phyloP scores from a whole-genome alignment of 2,888 invertebrate species.

The Agriotes lineatus region DNA sequence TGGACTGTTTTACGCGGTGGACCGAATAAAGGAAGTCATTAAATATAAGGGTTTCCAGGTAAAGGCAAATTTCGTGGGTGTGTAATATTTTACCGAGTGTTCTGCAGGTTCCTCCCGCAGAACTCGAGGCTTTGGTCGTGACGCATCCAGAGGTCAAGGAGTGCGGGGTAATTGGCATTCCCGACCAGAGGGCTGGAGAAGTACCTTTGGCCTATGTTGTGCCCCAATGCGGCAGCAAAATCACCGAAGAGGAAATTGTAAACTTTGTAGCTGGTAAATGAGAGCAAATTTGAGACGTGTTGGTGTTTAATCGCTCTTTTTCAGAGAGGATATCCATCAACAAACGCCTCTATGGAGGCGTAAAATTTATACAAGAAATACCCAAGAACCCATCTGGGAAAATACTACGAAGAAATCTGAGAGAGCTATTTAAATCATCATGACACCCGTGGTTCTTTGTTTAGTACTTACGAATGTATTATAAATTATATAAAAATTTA shows the following conservation, averaged over 20 bases:
- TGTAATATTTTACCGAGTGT: too few species aligned
- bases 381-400: too few species aligned
- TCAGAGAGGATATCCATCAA: slow-evolving; percentile 72
- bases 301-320: neutral
- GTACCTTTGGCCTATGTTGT: slow-evolving; percentile 81
- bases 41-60: slow-evolving; percentile 89
- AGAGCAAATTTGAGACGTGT: neutral
- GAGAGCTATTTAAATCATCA: too few species aligned
- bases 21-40: slow-evolving; percentile 87
- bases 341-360: too few species aligned
- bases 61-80: too few species aligned
- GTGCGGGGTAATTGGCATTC: slow-evolving; percentile 82
- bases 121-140: slow-evolving; percentile 81
- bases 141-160: slow-evolving; percentile 78
- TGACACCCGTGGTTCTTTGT: too few species aligned
- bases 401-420: too few species aligned
- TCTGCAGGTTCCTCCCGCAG: slow-evolving; percentile 79
- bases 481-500: too few species aligned
- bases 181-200: slow-evolving; percentile 79
- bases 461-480: too few species aligned
- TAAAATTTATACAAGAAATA: too few species aligned
- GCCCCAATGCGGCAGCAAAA: slow-evolving; percentile 66
- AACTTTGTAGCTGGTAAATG: slow-evolving; percentile 64
- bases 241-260: slow-evolving; percentile 62
- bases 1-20: slow-evolving; percentile 82